These are phyloP conservation scores for Rousettus madagascariensis DNA, from an alignment of 2,797 vertebrate species.

Conservation along the genomic window DNA sequence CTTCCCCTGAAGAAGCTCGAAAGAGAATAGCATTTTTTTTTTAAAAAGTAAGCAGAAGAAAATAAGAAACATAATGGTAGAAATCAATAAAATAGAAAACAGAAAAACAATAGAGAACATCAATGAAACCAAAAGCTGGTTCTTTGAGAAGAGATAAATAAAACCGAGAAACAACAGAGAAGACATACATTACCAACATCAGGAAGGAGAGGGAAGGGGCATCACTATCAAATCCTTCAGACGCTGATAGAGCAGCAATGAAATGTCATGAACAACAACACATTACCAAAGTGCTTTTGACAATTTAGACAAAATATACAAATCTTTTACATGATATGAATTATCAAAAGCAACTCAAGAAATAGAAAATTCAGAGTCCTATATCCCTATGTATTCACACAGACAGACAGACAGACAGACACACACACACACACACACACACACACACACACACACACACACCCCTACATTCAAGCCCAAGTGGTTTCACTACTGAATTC, in stretches of 20 bases:
- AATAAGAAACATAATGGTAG: not conserved
- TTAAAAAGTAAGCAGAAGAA: not conserved
- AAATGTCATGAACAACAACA: not conserved
- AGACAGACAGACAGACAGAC: not conserved
- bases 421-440: not conserved
- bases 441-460: not conserved
- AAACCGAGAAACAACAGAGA: not conserved
- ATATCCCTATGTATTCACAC: not conserved
- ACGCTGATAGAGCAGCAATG: not conserved
- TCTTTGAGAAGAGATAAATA: not conserved
- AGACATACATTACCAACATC: not conserved
- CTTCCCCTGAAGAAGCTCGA: not conserved
- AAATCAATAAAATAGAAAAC: conserved; percentile 5
- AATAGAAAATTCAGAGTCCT: not conserved
- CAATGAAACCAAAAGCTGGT: not conserved
- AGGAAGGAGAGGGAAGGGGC: not conserved
- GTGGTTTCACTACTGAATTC: not conserved
- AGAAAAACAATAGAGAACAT: not conserved
- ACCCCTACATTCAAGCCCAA: not conserved
- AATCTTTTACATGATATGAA: conserved; percentile 24
- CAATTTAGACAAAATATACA: not conserved
- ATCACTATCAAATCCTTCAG: not conserved
- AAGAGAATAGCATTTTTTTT: not conserved
- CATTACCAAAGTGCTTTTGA: not conserved
- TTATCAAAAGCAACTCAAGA: not conserved